Percentiles rank a stretch among this genome's conserved stretches.
Evolutionary conservation across 2,888 invertebrate genomes (phyloP).

Genomic region (Drosophila multiciliata): DNA sequence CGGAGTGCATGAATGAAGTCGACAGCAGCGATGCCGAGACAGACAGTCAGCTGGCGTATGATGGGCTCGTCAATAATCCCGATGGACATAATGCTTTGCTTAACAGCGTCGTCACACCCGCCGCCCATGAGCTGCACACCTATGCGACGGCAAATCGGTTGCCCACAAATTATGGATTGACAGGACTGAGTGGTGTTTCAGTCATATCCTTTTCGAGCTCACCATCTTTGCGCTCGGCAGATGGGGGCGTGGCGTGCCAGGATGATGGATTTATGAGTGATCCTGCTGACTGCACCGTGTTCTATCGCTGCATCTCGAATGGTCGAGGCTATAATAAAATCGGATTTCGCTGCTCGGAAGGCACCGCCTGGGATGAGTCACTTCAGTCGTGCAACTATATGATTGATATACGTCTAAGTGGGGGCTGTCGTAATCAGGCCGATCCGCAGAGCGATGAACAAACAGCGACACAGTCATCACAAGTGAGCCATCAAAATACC

Average conservation of each 20-base stretch:
- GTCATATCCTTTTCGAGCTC: conserved; percentile 84
- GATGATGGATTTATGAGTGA: conserved; percentile 90
- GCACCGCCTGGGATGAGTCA: conserved; percentile 91
- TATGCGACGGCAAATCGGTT: conserved; percentile 70
- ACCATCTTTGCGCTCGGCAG: conserved; percentile 74
- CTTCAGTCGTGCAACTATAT: conserved; percentile 90
- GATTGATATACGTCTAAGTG: conserved; percentile 87
- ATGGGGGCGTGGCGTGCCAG: conserved; percentile 85
- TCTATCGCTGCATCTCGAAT: conserved; percentile 90
- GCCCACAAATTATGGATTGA: conserved; percentile 79
- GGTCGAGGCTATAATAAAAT: conserved; percentile 88
- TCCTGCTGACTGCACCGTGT: conserved; percentile 89
- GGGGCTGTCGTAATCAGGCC: conserved; percentile 82
- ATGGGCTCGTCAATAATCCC: conserved; percentile 57
- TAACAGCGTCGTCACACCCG: conserved; percentile 59
- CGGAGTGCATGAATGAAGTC: conserved; percentile 87
- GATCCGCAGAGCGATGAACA: conserved; percentile 65
- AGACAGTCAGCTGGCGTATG: conserved; percentile 57
- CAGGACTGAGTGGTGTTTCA: conserved; percentile 83
- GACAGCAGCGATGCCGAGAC: conserved; percentile 60
- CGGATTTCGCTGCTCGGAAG: conserved; percentile 90
- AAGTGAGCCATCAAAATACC: conserved; percentile 67
- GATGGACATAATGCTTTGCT: conserved; percentile 59
- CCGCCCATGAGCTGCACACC: conserved; percentile 62
- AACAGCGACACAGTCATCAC: conserved; percentile 74